Evolutionary conservation across 2,888 invertebrate genomes (phyloP).

Genomic region (Scaptomyza polygonia): DNA sequence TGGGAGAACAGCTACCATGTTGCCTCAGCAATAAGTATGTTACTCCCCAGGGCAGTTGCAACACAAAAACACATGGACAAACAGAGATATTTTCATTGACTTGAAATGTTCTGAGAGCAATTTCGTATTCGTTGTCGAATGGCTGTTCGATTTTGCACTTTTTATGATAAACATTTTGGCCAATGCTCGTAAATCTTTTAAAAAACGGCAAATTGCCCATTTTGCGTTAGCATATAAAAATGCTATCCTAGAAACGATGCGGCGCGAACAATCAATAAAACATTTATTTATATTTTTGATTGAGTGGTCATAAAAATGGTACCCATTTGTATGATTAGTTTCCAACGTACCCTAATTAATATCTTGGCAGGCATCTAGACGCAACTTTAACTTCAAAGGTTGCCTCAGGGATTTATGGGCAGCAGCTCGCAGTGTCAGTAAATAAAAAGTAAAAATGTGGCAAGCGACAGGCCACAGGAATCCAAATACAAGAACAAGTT

Average conservation of each 20-base stretch:
- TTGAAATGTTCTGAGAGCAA: conserved; percentile 17
- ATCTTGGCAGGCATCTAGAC: conserved; percentile 30
- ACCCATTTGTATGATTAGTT: conserved; percentile 49
- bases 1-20: conserved; percentile 28
- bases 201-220: conserved; percentile 67
- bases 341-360: conserved; percentile 58
- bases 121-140: conserved; percentile 18
- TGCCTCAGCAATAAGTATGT: conserved; percentile 22
- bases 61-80: background rate
- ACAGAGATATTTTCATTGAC: conserved; percentile 34
- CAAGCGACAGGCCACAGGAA: conserved; percentile 25
- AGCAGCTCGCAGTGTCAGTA: conserved; percentile 33
- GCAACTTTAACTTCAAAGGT: conserved; percentile 31
- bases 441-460: conserved; percentile 54
- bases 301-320: conserved; percentile 57
- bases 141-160: conserved; percentile 44
- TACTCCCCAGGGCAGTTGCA: conserved; percentile 2
- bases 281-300: conserved; percentile 68
- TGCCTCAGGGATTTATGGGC: conserved; percentile 49
- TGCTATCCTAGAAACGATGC: conserved; percentile 1
- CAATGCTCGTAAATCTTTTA: conserved; percentile 69
- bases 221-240: conserved; percentile 45
- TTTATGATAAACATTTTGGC: conserved; percentile 61
- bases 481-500: background rate
- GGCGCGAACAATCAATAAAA: conserved; percentile 64